Evolutionary conservation across 2,888 invertebrate genomes (phyloP), one percentile per base, ranked within the genome.

Genomic region (Leucoptera coffeella): DNA sequence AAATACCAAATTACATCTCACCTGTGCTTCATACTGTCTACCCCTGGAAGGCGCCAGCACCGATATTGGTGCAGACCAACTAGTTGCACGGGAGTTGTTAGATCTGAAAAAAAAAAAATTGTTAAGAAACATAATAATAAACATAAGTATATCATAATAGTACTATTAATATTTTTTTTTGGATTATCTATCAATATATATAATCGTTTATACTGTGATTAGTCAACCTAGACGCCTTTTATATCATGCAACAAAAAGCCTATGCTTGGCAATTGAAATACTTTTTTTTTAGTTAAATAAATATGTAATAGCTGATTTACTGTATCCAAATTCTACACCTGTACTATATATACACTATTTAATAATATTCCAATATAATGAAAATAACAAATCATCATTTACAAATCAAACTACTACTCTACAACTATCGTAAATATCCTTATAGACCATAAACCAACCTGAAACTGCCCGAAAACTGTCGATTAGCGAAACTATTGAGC

Each of bases 381-480:
- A 23, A 2, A 13, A 5, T 22, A 14, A 23, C 13, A 25, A n/a
- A n/a, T n/a, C n/a, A n/a, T n/a, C n/a, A n/a, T n/a, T n/a, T n/a
- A n/a, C n/a, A n/a, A n/a, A n/a, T n/a, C n/a, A n/a, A n/a, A n/a
- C n/a, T n/a, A n/a, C n/a, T n/a, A n/a, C n/a, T n/a, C n/a, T n/a
- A n/a, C n/a, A n/a, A n/a, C n/a, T n/a, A n/a, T n/a, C n/a, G n/a
- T n/a, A n/a, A n/a, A n/a, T n/a, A n/a, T n/a, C n/a, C n/a, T n/a
- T n/a, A n/a, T n/a, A n/a, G n/a, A n/a, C n/a, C n/a, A n/a, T n/a
- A n/a, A n/a, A n/a, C n/a, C n/a, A 32, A 79, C 64, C 82, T 77
- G 47, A 81, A 79, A 44, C 81, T 82, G 1, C 78, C 74, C 33
- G 76, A 78, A 11, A 64, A 39, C 22, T 78, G 78, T 35, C 74